Base-by-base conservation (phyloP, 2,797 vertebrate genomes). In the Ctenopoma multispine region DNA sequence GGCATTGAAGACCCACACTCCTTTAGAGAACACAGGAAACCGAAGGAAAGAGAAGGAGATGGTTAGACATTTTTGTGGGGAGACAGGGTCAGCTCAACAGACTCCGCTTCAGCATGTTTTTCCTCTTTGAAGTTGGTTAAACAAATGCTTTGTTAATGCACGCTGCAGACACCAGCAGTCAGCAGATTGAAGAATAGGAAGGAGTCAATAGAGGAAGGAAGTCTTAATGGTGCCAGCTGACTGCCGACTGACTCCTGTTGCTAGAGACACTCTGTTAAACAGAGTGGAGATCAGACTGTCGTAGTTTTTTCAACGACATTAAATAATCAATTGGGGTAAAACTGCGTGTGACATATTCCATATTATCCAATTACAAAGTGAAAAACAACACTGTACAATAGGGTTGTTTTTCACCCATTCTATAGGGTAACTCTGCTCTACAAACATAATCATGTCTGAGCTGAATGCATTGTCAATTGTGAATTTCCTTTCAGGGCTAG, bases 71-170 rank as follows among this genome's bases (percentile, higher is more conserved):
- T 80, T 86, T 72, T 74, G 24, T 38, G 53, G 57, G 34, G 65
- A 81, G 58, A 80, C 63, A n/a, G 41, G 49, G 49, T 82, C 65
- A 69, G 72, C 77, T 72, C 51, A 63, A 23, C 43, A 81, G 41
- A 48, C 48, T 34, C 21, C 24, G 18, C 46, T 47, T 44, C 41
- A 46, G 61, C 48, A 3, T 68, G 60, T 72, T 77, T 75, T 72
- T 8, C 12, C 46, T 41, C 79, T 83, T 77, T 83, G 56, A 83
- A 65, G 81, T 77, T 7, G 15, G 31, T 20, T 71, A 76, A 83
- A 90, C 75, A 86, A 72, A 81, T 56, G n/a, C 72, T 51, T 65
- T 85, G 83, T 81, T 80, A 59, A 83, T 63, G 49, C 23, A n/a
- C 20, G 48, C 41, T 61, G 66, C 55, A 60, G 63, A 61, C 40